These are phyloP conservation scores for Pseudochirops corinnae DNA, from an alignment of 2,797 vertebrate species.

Conservation along the genomic window DNA sequence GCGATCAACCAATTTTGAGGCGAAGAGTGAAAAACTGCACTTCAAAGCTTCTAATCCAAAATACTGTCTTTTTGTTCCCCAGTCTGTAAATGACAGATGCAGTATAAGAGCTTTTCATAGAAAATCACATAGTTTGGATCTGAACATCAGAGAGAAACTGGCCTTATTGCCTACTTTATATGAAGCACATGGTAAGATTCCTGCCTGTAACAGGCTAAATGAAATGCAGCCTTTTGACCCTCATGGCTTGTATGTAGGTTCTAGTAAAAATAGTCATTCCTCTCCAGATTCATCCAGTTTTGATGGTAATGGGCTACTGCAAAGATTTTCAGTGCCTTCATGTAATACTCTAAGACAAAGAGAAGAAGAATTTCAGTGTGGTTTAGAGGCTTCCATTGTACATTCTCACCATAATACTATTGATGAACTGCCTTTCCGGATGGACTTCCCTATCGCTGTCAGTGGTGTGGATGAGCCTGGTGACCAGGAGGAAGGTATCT, in stretches of 20 bases:
- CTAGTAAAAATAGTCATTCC: slow-evolving; percentile 68
- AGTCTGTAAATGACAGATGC: slow-evolving; percentile 75
- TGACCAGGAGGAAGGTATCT: slow-evolving; percentile 68
- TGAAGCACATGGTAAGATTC: slow-evolving; percentile 67
- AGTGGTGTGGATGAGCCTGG: slow-evolving; percentile 79
- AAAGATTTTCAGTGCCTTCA: slow-evolving; percentile 76
- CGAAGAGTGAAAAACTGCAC: slow-evolving; percentile 76
- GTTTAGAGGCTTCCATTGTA: slow-evolving; percentile 75
- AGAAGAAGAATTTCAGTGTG: slow-evolving; percentile 77
- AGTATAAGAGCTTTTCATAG: slow-evolving; percentile 84
- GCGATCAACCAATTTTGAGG: slow-evolving; percentile 76
- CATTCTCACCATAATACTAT: slow-evolving; percentile 68
- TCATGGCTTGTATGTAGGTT: slow-evolving; percentile 63
- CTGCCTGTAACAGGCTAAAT: slow-evolving; percentile 59
- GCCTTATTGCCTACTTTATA: slow-evolving; percentile 78
- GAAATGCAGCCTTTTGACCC: slow-evolving; percentile 77
- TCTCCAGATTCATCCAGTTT: slow-evolving; percentile 71
- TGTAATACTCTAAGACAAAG: slow-evolving; percentile 71
- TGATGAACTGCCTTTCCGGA: slow-evolving; percentile 69
- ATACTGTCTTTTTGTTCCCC: slow-evolving; percentile 77
- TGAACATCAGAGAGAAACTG: slow-evolving; percentile 78
- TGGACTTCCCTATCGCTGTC: slow-evolving; percentile 73
- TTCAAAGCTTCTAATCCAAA: slow-evolving; percentile 78
- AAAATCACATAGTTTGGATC: slow-evolving; percentile 88
- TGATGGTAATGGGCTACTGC: slow-evolving; percentile 70